phyloP scores from a whole-genome alignment of 2,797 vertebrate genomes.

The Glyptemys insculpta region DNA sequence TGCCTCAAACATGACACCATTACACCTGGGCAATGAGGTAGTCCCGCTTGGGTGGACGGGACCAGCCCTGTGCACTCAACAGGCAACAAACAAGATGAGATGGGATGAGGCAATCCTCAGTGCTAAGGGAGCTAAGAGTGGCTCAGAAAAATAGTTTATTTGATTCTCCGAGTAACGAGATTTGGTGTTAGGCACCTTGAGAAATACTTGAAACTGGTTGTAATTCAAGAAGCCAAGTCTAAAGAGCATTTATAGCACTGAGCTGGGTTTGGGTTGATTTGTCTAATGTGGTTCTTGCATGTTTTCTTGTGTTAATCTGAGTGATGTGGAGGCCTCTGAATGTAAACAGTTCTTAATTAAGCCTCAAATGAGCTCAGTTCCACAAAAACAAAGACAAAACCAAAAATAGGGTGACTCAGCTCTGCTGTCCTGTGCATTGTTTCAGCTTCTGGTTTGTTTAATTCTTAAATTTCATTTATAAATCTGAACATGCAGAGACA shows the following conservation, averaged over 20 bases:
- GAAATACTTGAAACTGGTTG: not conserved
- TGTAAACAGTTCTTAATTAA: conserved; percentile 13
- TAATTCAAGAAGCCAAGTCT: not conserved
- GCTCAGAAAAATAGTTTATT: not conserved
- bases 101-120: not conserved
- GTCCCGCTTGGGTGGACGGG: no score
- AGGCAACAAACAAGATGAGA: no score
- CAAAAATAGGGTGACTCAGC: not conserved
- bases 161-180: not conserved
- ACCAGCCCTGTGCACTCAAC: not conserved
- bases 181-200: not conserved
- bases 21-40: no score
- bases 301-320: accelerated
- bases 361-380: not conserved
- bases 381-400: not conserved
- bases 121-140: not conserved
- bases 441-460: not conserved
- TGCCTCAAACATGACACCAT: not conserved
- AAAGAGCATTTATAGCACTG: not conserved
- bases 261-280: not conserved
- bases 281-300: not conserved
- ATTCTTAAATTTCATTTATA: not conserved
- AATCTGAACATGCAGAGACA: not conserved
- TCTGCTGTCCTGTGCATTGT: not conserved
- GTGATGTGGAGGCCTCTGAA: not conserved